These are phyloP conservation scores for Gallinago paraguaiae DNA, from an alignment of 2,113 vertebrate genomes.

Conservation along the genomic window DNA sequence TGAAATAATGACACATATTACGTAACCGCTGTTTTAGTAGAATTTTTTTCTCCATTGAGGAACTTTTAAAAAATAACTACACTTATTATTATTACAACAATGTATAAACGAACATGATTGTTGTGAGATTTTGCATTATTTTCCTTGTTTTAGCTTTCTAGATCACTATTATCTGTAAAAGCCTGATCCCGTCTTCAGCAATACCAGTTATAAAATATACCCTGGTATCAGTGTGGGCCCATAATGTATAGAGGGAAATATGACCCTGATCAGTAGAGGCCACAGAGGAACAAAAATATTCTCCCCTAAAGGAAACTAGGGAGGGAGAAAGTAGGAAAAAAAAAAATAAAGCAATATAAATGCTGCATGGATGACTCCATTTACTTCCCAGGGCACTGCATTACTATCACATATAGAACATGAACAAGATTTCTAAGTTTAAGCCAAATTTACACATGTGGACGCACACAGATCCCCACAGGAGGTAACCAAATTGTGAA, in stretches of 20 bases:
- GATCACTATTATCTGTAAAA: background rate
- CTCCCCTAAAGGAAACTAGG: background rate
- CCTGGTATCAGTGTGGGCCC: background rate
- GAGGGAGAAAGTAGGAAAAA: background rate
- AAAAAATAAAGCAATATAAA: background rate
- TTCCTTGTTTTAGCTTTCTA: background rate
- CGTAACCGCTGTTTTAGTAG: background rate
- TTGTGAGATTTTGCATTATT: background rate
- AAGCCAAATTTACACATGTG: background rate
- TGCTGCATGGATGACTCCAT: background rate
- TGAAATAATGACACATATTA: slow-evolving; percentile 17
- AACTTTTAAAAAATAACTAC: background rate
- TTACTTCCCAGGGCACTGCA: background rate
- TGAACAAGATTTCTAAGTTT: background rate
- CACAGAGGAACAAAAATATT: background rate
- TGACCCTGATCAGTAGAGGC: background rate
- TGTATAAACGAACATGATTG: background rate
- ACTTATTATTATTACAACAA: background rate
- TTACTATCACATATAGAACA: background rate
- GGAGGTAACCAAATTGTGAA: background rate
- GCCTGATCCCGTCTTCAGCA: background rate
- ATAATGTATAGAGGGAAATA: background rate
- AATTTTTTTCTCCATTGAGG: background rate
- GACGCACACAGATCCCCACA: background rate
- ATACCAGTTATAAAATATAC: background rate